phyloP scores from a whole-genome alignment of 2,797 vertebrate species.

The Sebastes taczanowskii region DNA sequence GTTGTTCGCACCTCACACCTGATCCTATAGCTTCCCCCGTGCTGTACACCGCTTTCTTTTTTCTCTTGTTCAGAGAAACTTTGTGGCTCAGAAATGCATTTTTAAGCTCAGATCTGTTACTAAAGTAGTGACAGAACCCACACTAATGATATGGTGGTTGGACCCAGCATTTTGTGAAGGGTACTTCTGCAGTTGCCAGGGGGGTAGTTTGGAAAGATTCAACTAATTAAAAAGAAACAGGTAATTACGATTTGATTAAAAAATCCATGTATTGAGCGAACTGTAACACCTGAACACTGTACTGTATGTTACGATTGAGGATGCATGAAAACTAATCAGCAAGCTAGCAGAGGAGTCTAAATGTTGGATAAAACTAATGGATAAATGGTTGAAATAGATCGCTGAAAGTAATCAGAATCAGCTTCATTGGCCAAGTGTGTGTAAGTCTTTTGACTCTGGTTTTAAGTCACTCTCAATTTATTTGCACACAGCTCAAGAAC shows the following conservation, averaged over 20 bases:
- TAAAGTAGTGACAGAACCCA: not conserved
- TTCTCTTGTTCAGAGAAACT: not conserved
- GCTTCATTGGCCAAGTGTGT: not conserved
- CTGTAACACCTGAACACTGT: not conserved
- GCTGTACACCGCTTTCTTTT: not conserved
- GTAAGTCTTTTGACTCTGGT: not conserved
- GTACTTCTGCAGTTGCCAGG: not conserved
- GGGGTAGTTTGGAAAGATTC: not conserved
- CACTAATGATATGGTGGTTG: not conserved
- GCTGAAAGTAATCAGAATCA: not conserved
- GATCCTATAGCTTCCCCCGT: not conserved
- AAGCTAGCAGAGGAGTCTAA: not conserved
- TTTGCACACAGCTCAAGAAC: not conserved
- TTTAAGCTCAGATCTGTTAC: not conserved
- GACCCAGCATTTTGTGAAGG: not conserved
- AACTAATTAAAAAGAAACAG: not conserved
- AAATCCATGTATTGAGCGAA: not conserved
- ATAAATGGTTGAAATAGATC: not conserved
- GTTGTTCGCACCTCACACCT: slow-evolving; percentile 21
- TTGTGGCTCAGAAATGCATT: not conserved
- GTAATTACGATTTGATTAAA: not conserved
- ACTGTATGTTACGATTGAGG: not conserved
- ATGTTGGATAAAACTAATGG: not conserved
- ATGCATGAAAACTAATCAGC: not conserved
- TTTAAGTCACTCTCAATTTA: not conserved